phyloP scores from a whole-genome alignment of 1,140 invertebrate species.

The Atta texana region DNA sequence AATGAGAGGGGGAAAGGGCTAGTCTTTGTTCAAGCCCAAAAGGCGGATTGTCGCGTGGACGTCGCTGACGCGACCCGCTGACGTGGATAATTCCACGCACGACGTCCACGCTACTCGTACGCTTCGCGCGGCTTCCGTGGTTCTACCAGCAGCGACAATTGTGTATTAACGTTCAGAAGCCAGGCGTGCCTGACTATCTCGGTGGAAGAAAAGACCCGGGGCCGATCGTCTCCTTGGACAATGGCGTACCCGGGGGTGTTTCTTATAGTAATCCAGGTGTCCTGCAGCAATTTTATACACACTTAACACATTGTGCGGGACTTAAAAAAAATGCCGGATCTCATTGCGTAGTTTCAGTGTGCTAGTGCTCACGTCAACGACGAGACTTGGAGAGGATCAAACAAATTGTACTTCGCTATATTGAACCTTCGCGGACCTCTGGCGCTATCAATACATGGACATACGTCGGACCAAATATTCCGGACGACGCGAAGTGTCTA shows the following conservation, averaged over 20 bases:
- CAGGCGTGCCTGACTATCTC: slow-evolving; percentile 79
- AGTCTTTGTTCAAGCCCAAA: slow-evolving; percentile 62
- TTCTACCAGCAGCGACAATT: slow-evolving; percentile 85
- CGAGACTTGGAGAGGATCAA: slow-evolving; percentile 81
- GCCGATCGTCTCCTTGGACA: neutral
- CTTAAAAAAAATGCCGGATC: slow-evolving; percentile 75
- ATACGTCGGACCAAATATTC: slow-evolving; percentile 26
- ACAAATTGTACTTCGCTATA: slow-evolving; percentile 76
- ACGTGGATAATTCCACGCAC: too few species aligned
- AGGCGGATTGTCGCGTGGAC: slow-evolving; percentile 47
- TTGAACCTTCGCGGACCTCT: slow-evolving; percentile 61
- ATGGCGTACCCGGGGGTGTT: slow-evolving; percentile 71
- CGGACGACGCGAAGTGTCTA: neutral
- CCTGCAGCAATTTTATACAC: slow-evolving; percentile 81
- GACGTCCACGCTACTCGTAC: slow-evolving; percentile 17
- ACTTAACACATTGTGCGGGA: slow-evolving; percentile 80
- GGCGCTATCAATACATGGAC: slow-evolving; percentile 63
- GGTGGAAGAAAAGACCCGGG: slow-evolving; percentile 67
- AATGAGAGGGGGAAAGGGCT: neutral
- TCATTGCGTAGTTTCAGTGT: slow-evolving; percentile 76
- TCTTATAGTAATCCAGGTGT: slow-evolving; percentile 78
- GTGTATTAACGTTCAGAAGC: slow-evolving; percentile 84
- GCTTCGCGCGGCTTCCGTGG: slow-evolving; percentile 69
- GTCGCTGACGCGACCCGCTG: neutral
- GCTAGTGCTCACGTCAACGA: slow-evolving; percentile 74